Conservation (phyloP, 2,888 invertebrate species). For the Esperia sulphurella region DNA sequence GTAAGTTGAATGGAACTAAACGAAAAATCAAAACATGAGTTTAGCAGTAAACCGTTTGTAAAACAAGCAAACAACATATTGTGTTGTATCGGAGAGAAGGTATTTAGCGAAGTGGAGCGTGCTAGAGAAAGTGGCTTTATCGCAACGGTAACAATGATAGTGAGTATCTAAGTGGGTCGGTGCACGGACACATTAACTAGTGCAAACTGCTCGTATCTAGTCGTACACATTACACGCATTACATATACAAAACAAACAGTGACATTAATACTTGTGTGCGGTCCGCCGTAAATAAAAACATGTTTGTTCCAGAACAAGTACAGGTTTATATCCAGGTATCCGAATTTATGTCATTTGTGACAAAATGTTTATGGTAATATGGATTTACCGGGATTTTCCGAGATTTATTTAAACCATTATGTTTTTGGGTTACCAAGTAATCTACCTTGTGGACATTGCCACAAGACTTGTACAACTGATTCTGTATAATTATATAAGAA, state of each 20-base stretch:
- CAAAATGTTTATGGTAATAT: no score
- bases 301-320: no score
- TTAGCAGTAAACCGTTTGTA: not conserved
- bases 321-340: no score
- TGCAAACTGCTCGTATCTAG: constrained; percentile 54
- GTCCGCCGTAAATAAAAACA: no score
- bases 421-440: no score
- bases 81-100: constrained; percentile 12
- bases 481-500: no score
- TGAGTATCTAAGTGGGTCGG: constrained; percentile 69
- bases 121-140: constrained; percentile 65
- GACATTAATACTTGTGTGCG: not conserved
- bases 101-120: constrained; percentile 39
- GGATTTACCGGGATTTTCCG: no score
- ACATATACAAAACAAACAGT: constrained; percentile 2
- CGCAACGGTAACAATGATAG: constrained; percentile 52
- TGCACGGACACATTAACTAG: constrained; percentile 45
- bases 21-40: not conserved
- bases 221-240: constrained; percentile 32
- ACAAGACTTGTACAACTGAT: no score
- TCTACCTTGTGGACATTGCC: no score
- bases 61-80: constrained; percentile 22
- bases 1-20: not conserved
- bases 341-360: no score
- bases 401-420: no score